Percentiles rank a stretch among this genome's conserved stretches.
Conservation (phyloP, 37 sponge, comb jelly and placozoan species). For the Hexactinellida sp. region DNA sequence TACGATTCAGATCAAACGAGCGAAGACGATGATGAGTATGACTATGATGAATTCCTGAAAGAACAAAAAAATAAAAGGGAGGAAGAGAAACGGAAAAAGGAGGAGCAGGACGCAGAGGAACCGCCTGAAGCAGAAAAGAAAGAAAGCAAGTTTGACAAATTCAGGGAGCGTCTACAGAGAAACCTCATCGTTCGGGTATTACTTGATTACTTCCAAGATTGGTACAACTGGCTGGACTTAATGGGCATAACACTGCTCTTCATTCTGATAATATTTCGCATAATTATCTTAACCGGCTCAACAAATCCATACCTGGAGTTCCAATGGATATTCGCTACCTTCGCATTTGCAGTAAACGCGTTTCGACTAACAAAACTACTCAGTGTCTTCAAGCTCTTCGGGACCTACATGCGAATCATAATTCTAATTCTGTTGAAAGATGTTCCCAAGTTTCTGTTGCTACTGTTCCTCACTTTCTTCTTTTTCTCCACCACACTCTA, state of each 20-base stretch:
- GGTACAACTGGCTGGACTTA: neutral
- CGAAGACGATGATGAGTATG: conserved; percentile 4
- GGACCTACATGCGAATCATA: neutral
- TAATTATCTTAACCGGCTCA: neutral
- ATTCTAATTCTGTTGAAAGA: neutral
- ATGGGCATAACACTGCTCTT: neutral
- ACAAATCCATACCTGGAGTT: neutral
- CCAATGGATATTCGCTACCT: conserved; percentile 11
- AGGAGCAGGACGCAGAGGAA: neutral
- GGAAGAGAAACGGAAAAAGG: neutral
- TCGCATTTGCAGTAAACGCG: neutral
- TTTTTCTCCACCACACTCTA: neutral
- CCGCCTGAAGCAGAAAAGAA: neutral
- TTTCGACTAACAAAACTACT: conserved; percentile 5
- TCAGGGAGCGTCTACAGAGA: neutral
- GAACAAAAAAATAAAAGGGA: neutral
- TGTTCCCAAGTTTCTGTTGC: conserved; percentile 5
- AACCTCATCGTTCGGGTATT: neutral
- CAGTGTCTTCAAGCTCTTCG: conserved; percentile 7
- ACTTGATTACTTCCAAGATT: neutral
- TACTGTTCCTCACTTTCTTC: neutral
- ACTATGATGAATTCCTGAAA: neutral
- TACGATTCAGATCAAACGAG: neutral
- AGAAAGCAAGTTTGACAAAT: neutral
- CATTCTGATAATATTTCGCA: neutral